Base-by-base conservation (phyloP, 2,888 invertebrate genomes). In the Pilophorus perplexus region DNA sequence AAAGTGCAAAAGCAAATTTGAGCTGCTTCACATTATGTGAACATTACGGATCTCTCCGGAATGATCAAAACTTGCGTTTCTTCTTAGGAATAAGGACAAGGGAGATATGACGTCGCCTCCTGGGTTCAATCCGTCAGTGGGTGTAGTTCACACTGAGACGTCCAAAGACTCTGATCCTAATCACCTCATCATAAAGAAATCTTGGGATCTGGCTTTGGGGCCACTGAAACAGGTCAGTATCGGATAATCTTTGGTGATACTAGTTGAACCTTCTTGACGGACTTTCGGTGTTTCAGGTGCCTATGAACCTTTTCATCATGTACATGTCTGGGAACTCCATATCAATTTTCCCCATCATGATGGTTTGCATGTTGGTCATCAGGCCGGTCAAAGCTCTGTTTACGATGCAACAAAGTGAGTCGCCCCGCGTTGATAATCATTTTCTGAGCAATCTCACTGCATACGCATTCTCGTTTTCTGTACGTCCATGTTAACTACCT, bases 261-360 rank as follows among this genome's bases (percentile, higher is more conserved):
- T n/a, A n/a, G n/a, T n/a, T n/a, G n/a, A n/a, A n/a, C n/a, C n/a
- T n/a, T n/a, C n/a, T n/a, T n/a, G n/a, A n/a, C n/a, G n/a, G n/a
- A n/a, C n/a, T n/a, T n/a, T n/a, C n/a, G n/a, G n/a, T n/a, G n/a
- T n/a, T n/a, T 28, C 70, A 84, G 79, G 79, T 84, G 10, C 97
- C 97, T 0, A 99, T 99, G 99, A 99, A 99, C 79, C 81, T 99
- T 69, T 95, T 99, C 77, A 94, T 99, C 68, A 97, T 99, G 95
- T 99, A 98, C 79, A 99, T 99, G 99, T 95, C 98, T 62, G 98
- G 98, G 16, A 97, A 94, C 78, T 95, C 97, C 0, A 97, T 99
- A 74, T 98, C 97, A 0, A 98, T 99, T 74, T 98, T 99, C 75
- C 99, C 99, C 0, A 99, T 99, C 52, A 99, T 99, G 99, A 99